phyloP scores from a whole-genome alignment of 2,797 vertebrate genomes.

The Eidolon dupreanum region DNA sequence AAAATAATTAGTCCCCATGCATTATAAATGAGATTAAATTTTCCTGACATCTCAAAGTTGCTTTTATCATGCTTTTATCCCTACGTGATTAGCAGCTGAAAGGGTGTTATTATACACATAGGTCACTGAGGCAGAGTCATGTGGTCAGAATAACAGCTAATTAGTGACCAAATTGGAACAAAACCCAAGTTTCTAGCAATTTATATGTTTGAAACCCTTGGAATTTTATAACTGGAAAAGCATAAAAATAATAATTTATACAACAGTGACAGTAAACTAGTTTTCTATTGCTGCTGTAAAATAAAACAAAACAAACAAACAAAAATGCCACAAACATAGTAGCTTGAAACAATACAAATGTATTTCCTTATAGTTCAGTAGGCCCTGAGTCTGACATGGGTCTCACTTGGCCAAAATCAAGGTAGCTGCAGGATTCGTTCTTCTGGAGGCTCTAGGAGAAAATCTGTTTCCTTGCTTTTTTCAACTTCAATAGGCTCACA shows the following conservation, averaged over 20 bases:
- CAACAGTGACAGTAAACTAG: not conserved
- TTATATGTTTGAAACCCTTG: not conserved
- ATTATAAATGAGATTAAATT: constrained; percentile 32
- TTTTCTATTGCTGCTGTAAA: not conserved
- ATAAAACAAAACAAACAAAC: too few species aligned
- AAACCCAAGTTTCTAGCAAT: not conserved
- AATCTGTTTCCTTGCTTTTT: not conserved
- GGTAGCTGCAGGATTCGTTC: not conserved
- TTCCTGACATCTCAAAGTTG: not conserved
- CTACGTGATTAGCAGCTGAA: not conserved
- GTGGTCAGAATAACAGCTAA: not conserved
- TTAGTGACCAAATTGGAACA: not conserved
- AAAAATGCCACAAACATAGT: not conserved
- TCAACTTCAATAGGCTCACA: not conserved
- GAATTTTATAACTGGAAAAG: not conserved
- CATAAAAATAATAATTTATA: not conserved
- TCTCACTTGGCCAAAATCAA: not conserved
- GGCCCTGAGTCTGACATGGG: not conserved
- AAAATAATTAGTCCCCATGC: not conserved
- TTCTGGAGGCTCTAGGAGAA: not conserved
- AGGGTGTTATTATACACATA: not conserved
- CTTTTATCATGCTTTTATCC: constrained; percentile 28
- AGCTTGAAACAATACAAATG: not conserved
- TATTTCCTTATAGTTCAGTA: not conserved
- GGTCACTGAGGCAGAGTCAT: not conserved